Percentiles rank a stretch among this genome's conserved stretches.
Conservation (phyloP, 2,113 vertebrate genomes). For the Vidua macroura region DNA sequence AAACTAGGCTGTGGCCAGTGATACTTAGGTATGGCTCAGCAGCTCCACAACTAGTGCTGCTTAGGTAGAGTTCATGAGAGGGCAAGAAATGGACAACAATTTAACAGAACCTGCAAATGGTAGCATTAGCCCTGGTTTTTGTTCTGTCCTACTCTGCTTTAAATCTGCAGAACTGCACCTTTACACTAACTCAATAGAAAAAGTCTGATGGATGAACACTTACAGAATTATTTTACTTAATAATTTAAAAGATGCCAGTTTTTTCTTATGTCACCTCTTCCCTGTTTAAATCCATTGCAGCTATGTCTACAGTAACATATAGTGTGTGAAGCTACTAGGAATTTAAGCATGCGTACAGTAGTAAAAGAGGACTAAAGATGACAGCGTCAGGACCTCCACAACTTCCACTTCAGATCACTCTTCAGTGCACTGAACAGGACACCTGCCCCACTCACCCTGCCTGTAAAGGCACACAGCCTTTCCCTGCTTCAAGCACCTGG, state of each 20-base stretch:
- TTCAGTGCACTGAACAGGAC: not conserved
- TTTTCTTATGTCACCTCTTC: not conserved
- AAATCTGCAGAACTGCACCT: not conserved
- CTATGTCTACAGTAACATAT: not conserved
- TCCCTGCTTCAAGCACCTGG: not conserved
- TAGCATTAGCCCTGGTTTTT: not conserved
- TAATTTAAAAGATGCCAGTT: not conserved
- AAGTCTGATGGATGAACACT: not conserved
- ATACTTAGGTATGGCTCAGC: not conserved
- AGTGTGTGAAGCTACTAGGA: not conserved
- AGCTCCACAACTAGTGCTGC: not conserved
- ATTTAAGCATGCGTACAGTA: not conserved
- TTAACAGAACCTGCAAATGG: not conserved
- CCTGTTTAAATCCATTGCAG: not conserved
- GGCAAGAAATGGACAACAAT: not conserved
- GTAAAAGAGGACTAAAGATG: not conserved
- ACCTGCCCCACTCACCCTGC: not conserved
- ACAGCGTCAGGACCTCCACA: not conserved
- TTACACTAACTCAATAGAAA: not conserved
- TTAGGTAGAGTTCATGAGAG: not conserved
- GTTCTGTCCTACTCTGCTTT: not conserved
- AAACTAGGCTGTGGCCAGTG: not conserved
- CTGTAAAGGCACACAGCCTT: not conserved
- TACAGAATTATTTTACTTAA: not conserved
- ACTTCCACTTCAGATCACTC: not conserved